phyloP scores from a whole-genome alignment of 2,888 invertebrate genomes.

The Coelinius sp. region DNA sequence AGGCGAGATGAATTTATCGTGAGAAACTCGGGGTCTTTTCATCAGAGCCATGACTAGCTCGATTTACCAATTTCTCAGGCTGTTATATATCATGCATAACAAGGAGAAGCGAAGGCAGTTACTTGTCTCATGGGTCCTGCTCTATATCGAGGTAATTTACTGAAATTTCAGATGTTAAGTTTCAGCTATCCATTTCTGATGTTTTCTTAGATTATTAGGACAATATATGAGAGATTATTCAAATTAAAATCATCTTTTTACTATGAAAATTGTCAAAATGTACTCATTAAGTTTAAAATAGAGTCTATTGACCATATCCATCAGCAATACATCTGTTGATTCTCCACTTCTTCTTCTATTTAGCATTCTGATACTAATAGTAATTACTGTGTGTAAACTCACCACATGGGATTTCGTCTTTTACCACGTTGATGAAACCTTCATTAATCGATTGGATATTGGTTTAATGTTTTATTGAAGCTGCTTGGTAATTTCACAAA shows the following conservation, averaged over 20 bases:
- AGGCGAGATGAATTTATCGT: constrained; percentile 31
- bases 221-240: too few relatives aligned
- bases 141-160: constrained; percentile 14
- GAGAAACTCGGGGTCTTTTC: constrained; percentile 21
- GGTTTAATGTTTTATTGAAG: constrained; percentile 35
- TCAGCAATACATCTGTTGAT: background rate
- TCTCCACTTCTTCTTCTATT: background rate
- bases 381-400: background rate
- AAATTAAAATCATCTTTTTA: background rate
- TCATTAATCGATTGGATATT: background rate
- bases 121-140: constrained; percentile 18
- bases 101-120: constrained; percentile 17
- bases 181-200: background rate
- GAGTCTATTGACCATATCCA: background rate
- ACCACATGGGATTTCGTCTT: background rate
- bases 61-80: constrained; percentile 36
- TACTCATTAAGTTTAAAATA: background rate
- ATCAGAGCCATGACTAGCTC: constrained; percentile 21
- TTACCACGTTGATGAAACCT: background rate
- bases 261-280: background rate
- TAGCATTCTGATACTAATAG: background rate
- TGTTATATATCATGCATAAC: constrained; percentile 39
- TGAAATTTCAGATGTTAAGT: background rate
- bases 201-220: too few relatives aligned
- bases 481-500: constrained; percentile 38